phyloP scores from a whole-genome alignment of 2,888 invertebrate species.

The Drosophila antonietae region DNA sequence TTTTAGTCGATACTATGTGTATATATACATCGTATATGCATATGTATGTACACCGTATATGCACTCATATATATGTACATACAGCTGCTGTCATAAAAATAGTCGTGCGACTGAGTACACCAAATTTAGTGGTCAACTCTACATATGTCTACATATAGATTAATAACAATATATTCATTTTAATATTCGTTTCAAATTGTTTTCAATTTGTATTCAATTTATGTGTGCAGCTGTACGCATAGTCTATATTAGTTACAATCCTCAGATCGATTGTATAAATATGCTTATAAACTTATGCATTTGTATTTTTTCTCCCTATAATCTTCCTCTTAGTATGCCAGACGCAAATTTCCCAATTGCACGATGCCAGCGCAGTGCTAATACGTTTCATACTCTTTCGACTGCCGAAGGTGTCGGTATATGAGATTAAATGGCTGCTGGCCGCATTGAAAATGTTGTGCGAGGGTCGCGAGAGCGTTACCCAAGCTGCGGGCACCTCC shows the following conservation, averaged over 20 bases:
- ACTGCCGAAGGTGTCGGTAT: slow-evolving; percentile 83
- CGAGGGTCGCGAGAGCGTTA: slow-evolving; percentile 85
- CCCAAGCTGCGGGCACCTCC: slow-evolving; percentile 34
- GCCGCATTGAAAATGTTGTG: slow-evolving; percentile 90
- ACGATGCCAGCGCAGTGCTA: slow-evolving; percentile 89
- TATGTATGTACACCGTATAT: too few species aligned
- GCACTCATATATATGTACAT: too few species aligned
- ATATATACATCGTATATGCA: neutral
- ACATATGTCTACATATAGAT: too few species aligned
- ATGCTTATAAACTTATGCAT: neutral
- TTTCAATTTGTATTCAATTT: too few species aligned
- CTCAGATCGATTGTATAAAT: neutral
- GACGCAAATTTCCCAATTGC: slow-evolving; percentile 88
- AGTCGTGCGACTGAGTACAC: too few species aligned
- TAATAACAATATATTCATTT: too few species aligned
- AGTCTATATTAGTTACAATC: too few species aligned
- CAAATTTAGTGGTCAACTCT: too few species aligned
- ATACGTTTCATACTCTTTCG: slow-evolving; percentile 87
- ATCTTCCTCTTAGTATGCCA: slow-evolving; percentile 87
- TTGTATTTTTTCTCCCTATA: slow-evolving; percentile 22
- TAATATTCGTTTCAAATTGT: too few species aligned
- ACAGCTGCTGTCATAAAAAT: too few species aligned
- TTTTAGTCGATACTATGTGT: neutral
- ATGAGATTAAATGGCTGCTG: slow-evolving; percentile 87
- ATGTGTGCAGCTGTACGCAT: too few species aligned